Evolutionary conservation across 2,797 vertebrate species (phyloP).

Genomic region (Pipistrellus pipistrellus): DNA sequence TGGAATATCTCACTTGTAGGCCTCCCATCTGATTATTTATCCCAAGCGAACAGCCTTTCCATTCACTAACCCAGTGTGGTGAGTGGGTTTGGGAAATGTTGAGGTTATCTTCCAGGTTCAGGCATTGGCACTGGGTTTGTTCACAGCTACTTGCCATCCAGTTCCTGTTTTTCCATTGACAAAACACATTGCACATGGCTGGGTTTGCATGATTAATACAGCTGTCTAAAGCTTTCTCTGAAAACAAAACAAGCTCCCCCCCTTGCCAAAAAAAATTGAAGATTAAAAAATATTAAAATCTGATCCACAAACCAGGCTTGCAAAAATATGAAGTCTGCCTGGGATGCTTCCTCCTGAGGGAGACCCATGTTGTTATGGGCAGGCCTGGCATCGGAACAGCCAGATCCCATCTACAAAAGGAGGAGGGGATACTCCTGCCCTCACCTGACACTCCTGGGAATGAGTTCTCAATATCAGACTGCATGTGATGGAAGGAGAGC

Average conservation of each 20-base stretch:
- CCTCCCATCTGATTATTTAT: constrained; percentile 87
- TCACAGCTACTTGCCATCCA: constrained; percentile 85
- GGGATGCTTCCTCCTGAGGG: neutral
- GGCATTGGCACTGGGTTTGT: constrained; percentile 79
- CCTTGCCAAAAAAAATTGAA: constrained; percentile 50
- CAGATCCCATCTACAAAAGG: neutral
- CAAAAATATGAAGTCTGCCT: constrained; percentile 68
- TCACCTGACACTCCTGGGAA: neutral
- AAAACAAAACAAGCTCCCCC: constrained; percentile 84
- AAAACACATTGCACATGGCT: constrained; percentile 90
- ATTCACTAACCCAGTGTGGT: constrained; percentile 86
- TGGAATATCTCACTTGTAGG: constrained; percentile 82
- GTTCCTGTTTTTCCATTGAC: constrained; percentile 88
- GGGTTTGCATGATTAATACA: constrained; percentile 89
- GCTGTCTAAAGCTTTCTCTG: constrained; percentile 84
- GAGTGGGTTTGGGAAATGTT: constrained; percentile 82
- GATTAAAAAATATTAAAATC: constrained; percentile 57
- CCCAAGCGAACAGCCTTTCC: constrained; percentile 88
- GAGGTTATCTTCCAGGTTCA: constrained; percentile 88
- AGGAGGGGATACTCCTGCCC: rapidly evolving
- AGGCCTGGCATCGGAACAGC: constrained; percentile 23
- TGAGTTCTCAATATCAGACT: neutral
- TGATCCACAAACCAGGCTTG: constrained; percentile 65
- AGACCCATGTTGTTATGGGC: neutral
- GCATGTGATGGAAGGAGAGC: neutral